Percentiles rank a stretch among this genome's conserved stretches.
These are phyloP conservation scores for Tolypeutes matacus DNA, from an alignment of 2,797 vertebrate genomes.

Conservation along the genomic window DNA sequence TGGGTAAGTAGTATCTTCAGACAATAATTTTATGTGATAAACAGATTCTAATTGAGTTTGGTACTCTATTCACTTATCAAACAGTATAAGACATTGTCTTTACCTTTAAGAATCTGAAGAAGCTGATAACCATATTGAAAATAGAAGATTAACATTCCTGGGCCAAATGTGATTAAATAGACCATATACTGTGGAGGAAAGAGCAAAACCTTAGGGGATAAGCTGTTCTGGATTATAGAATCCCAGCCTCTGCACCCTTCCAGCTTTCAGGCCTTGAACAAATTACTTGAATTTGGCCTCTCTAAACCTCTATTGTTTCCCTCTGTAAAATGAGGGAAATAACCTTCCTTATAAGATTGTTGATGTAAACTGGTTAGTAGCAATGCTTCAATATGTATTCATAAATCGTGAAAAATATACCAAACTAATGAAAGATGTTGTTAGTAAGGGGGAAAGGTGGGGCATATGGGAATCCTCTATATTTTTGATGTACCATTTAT, in stretches of 20 bases:
- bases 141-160: background rate
- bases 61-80: background rate
- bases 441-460: too few species aligned
- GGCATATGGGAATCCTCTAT: too few species aligned
- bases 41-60: background rate
- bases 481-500: too few species aligned
- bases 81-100: background rate
- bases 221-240: background rate
- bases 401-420: too few species aligned
- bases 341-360: background rate
- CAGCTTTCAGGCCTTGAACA: background rate
- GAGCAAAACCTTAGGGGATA: background rate
- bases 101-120: background rate
- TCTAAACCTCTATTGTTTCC: background rate
- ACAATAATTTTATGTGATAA: background rate
- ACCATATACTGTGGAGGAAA: background rate
- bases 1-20: background rate
- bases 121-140: background rate
- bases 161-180: background rate
- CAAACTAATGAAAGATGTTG: too few species aligned
- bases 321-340: background rate
- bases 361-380: background rate
- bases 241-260: background rate
- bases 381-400: too few species aligned
- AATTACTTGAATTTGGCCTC: background rate